Percentiles rank a stretch among this genome's conserved stretches.
Conservation (phyloP, 2,797 vertebrate species). For the Tachyglossus aculeatus region DNA sequence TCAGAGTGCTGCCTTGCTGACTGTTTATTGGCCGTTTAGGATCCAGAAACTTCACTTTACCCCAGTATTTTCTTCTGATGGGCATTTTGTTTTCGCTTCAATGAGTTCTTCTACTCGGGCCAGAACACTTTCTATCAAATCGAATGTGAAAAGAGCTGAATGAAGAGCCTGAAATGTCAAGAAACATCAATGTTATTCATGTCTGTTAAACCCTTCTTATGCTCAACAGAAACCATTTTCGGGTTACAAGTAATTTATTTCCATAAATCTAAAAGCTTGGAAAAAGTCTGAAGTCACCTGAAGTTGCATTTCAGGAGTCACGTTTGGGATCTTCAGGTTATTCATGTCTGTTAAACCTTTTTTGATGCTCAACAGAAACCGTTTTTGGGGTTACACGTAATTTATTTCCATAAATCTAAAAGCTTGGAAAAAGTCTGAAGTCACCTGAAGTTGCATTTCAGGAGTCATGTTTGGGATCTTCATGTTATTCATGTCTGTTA, state of each 20-base stretch:
- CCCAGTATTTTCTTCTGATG: slow-evolving; percentile 64
- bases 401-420: neutral
- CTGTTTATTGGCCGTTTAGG: slow-evolving; percentile 30
- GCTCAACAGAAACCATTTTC: neutral
- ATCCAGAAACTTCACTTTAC: slow-evolving; percentile 53
- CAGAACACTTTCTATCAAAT: slow-evolving; percentile 95
- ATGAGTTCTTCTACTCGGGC: slow-evolving; percentile 90
- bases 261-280: neutral
- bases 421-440: neutral
- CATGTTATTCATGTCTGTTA: too few relatives aligned
- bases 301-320: slow-evolving; percentile 40
- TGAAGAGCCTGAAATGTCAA: slow-evolving; percentile 85
- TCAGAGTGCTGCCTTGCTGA: too few relatives aligned
- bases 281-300: neutral
- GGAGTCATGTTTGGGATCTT: slow-evolving; percentile 77
- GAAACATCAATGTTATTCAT: slow-evolving; percentile 45
- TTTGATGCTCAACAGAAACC: too few relatives aligned
- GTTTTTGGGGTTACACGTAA: too few relatives aligned
- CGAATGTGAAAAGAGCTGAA: slow-evolving; percentile 93
- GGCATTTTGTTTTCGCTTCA: slow-evolving; percentile 79
- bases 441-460: neutral
- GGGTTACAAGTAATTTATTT: too few relatives aligned
- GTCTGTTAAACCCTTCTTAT: slow-evolving; percentile 7
- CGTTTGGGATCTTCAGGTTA: slow-evolving; percentile 81
- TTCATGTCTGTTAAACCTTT: too few relatives aligned